phyloP scores from a whole-genome alignment of 1,140 invertebrate species.

The Meloidogyne exigua region DNA sequence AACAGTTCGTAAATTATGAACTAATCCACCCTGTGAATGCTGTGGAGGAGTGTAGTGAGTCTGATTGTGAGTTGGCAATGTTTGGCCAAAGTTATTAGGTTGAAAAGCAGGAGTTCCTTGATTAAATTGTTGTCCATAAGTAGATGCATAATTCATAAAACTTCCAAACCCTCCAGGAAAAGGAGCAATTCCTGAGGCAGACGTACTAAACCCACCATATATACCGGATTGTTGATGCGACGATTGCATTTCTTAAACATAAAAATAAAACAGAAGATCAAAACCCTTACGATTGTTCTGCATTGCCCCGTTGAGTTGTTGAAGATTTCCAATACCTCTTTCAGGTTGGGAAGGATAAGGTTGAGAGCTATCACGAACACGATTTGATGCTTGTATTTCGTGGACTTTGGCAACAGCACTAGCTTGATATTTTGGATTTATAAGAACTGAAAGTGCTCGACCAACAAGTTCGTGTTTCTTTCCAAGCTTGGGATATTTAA shows the following conservation, averaged over 20 bases:
- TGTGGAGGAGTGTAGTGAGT: background rate
- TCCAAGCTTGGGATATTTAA: slow-evolving; percentile 80
- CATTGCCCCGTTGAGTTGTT: slow-evolving; percentile 4
- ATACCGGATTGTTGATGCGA: background rate
- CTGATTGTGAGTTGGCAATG: background rate
- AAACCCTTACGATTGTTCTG: background rate
- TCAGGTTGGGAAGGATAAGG: slow-evolving; percentile 25
- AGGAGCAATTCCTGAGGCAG: background rate
- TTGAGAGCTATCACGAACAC: slow-evolving; percentile 11
- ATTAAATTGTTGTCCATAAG: slow-evolving; percentile 8
- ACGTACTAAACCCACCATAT: background rate
- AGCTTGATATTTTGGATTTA: slow-evolving; percentile 73
- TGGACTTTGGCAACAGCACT: slow-evolving; percentile 62
- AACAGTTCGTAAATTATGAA: slow-evolving; percentile 26
- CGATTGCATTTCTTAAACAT: background rate
- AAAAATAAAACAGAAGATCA: background rate
- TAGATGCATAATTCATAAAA: background rate
- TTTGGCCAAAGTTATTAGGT: background rate
- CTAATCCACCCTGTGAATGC: background rate
- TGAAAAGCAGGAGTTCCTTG: background rate
- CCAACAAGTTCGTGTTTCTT: slow-evolving; percentile 81
- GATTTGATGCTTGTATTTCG: slow-evolving; percentile 36
- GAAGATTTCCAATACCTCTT: background rate
- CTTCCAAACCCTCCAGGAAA: background rate
- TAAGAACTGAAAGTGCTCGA: slow-evolving; percentile 74